phyloP scores from a whole-genome alignment of 2,797 vertebrate species.

The Hydrophis major region DNA sequence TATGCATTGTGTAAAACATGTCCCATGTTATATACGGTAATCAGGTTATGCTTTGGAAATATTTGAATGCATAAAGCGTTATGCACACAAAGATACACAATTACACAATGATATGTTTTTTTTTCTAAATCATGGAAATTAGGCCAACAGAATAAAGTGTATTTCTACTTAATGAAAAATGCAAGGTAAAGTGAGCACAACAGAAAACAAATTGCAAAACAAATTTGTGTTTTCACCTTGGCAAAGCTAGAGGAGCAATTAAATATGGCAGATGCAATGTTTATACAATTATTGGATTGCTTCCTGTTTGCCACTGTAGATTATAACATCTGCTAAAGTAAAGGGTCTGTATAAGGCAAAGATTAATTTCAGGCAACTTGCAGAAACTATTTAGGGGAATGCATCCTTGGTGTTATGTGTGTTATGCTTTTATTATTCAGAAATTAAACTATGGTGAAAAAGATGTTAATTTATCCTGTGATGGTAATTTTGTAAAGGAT shows the following conservation, averaged over 20 bases:
- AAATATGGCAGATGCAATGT: conserved; percentile 20
- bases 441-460: not conserved
- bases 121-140: not conserved
- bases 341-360: conserved; percentile 29
- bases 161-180: not conserved
- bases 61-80: not conserved
- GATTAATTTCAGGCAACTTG: conserved; percentile 13
- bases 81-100: not conserved
- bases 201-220: conserved; percentile 20
- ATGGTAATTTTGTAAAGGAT: not conserved
- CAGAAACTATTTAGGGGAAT: conserved; percentile 22
- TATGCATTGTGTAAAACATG: conserved; percentile 26
- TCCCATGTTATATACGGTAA: not conserved
- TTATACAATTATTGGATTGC: not conserved
- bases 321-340: conserved; percentile 26
- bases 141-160: not conserved
- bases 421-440: not conserved
- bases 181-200: not conserved
- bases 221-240: conserved; percentile 14
- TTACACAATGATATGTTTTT: not conserved
- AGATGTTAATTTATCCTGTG: conserved; percentile 34
- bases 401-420: not conserved
- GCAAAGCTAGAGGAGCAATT: not conserved
- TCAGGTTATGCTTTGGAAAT: not conserved
- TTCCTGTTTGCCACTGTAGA: conserved; percentile 17